Conservation (phyloP, 2,113 vertebrate species). For the Danionella cerebrum region DNA sequence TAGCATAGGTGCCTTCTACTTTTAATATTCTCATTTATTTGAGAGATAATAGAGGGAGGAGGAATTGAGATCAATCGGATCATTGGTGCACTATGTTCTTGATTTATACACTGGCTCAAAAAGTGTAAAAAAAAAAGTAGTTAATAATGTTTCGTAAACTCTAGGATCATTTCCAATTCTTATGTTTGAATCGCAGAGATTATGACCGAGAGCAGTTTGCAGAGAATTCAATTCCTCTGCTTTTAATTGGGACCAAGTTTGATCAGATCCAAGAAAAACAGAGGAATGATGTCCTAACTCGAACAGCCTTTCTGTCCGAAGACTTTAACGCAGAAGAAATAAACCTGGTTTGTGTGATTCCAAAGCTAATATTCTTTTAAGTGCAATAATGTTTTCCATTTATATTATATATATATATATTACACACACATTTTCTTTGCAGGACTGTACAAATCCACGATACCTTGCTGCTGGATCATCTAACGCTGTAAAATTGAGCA, state of each 20-base stretch:
- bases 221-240: conserved; percentile 87
- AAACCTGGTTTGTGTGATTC: conserved; percentile 74
- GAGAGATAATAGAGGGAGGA: too few species aligned
- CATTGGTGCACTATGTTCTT: too few species aligned
- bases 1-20: too few species aligned
- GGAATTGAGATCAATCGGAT: too few species aligned
- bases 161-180: too few species aligned
- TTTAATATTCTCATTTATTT: too few species aligned
- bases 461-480: conserved; percentile 92
- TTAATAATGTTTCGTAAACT: too few species aligned
- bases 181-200: conserved; percentile 64
- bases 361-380: neutral
- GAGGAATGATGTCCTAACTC: conserved; percentile 84
- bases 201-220: conserved; percentile 94
- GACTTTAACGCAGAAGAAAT: conserved; percentile 98
- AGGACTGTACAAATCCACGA: conserved; percentile 92
- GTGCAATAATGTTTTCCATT: too few species aligned
- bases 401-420: too few species aligned
- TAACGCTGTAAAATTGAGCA: conserved; percentile 92
- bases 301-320: conserved; percentile 91
- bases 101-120: too few species aligned
- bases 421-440: neutral
- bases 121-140: too few species aligned
- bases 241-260: conserved; percentile 93
- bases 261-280: conserved; percentile 94